Conservation (phyloP, 2,888 invertebrate genomes). For the Scaptodrosophila latifasciaeformis region DNA sequence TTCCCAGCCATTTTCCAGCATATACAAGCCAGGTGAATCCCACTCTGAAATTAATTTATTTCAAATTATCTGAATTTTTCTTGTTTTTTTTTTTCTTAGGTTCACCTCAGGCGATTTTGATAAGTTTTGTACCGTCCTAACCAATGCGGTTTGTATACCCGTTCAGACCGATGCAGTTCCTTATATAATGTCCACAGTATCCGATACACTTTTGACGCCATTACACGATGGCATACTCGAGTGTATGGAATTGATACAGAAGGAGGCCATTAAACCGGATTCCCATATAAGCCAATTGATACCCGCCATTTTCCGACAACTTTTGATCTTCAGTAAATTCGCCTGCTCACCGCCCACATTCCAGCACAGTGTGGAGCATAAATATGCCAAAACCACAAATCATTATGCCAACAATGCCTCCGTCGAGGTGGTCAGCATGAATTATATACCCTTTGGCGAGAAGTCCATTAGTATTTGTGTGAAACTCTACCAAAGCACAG, state of each 20-base stretch:
- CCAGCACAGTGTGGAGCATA: conserved; percentile 73
- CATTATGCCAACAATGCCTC: conserved; percentile 74
- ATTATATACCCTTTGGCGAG: conserved; percentile 91
- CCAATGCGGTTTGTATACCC: conserved; percentile 86
- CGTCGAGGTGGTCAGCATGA: conserved; percentile 86
- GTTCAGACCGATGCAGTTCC: conserved; percentile 87
- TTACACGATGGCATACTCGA: conserved; percentile 90
- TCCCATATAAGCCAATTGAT: conserved; percentile 80
- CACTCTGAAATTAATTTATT: not conserved
- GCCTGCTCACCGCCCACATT: conserved; percentile 81
- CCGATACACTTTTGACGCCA: conserved; percentile 87
- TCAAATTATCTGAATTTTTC: not conserved
- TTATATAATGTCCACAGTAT: conserved; percentile 86
- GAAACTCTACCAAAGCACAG: conserved; percentile 84
- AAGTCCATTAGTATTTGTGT: conserved; percentile 85
- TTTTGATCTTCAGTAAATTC: conserved; percentile 81
- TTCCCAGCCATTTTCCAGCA: conserved; percentile 96
- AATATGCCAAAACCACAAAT: conserved; percentile 75
- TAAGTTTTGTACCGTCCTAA: conserved; percentile 85
- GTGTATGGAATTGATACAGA: conserved; percentile 90
- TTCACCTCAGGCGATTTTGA: conserved; percentile 81
- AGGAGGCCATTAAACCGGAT: conserved; percentile 80
- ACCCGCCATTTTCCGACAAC: conserved; percentile 81
- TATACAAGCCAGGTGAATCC: conserved; percentile 81
- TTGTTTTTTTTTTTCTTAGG: conserved; percentile 39